phyloP scores from a whole-genome alignment of 2,797 vertebrate genomes.

The Rhabdophis nuchalis region DNA sequence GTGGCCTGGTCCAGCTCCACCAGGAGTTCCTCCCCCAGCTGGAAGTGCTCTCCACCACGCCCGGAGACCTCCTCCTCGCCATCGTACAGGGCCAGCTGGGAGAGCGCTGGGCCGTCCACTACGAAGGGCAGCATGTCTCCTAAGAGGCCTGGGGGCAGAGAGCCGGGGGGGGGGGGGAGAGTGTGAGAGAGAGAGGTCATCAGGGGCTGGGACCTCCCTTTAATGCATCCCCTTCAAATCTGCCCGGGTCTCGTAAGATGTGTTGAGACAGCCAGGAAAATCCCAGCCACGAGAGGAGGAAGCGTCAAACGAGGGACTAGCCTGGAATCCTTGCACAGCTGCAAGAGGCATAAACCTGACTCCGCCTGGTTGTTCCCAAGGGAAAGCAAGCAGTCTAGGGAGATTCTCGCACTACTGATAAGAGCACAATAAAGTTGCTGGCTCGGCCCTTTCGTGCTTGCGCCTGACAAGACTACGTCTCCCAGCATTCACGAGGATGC shows the following conservation, averaged over 20 bases:
- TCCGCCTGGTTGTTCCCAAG: neutral
- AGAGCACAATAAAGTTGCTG: neutral
- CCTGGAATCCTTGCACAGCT: neutral
- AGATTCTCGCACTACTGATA: neutral
- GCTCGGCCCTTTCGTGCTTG: neutral
- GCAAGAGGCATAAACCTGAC: neutral
- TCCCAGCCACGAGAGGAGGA: neutral
- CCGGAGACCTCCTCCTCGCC: conserved; percentile 2
- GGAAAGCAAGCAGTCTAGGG: neutral
- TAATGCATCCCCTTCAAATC: neutral
- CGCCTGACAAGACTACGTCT: neutral
- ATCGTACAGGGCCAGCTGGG: conserved; percentile 41
- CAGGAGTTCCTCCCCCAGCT: conserved; percentile 14
- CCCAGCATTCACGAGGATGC: neutral
- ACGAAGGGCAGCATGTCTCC: conserved; percentile 37
- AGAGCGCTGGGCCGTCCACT: conserved; percentile 25
- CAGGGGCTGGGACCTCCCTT: neutral
- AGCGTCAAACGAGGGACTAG: neutral
- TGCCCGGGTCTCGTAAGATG: neutral
- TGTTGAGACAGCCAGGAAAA: neutral
- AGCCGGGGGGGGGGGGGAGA: neutral
- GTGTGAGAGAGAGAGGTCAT: neutral
- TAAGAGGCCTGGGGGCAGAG: neutral
- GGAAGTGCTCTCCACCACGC: conserved; percentile 41
- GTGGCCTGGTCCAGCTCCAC: conserved; percentile 37